Evolutionary conservation across 2,888 invertebrate genomes (phyloP), one percentile per base, ranked within the genome.

Genomic region (Tenodera sinensis): DNA sequence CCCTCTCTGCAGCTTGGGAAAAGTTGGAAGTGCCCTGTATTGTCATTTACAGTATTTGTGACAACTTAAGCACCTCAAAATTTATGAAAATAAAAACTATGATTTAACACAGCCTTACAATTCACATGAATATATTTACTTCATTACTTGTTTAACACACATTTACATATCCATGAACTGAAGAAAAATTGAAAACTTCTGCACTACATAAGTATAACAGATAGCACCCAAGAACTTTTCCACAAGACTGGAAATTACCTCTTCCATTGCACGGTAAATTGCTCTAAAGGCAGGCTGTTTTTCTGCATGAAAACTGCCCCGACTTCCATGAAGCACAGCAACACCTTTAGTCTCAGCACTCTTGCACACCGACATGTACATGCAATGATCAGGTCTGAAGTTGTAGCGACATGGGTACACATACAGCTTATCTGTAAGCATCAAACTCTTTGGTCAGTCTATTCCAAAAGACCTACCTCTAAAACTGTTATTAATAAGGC

Each of bases 361-460:
- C 86, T 95, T 95, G 93, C 99, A 99, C 7, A 97, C 96, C 92
- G 97, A 97, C 93, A 97, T 97, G 92, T 99, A 99, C 97, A 98
- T 98, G 93, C 99, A 99, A 93, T 99, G 99, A 94, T 99, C 99
- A 1, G 98, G 96, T 87, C 99, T 96, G 93, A 97, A 99, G 93
- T 99, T 99, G 94, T 96, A 98, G 90, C 97, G 95, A 92, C 99
- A 99, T 0, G 97, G 95, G 92, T 97, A 96, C 89, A 97, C 94
- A 91, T 95, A 96, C 89, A 99, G 94, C 91, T 97, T 96, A 91
- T 96, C 97, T 95, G 93, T 92, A 94, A 87, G 12, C 42, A 42
- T 42, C 25, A 86, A 88, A 71, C 71, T 42, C 6, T 71, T 71
- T 20, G 15, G 54, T 71, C 54, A 71, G 20, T 71, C 20, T 1